These are phyloP conservation scores for Bombus waltoni DNA, from an alignment of 1,140 invertebrate species.

Conservation along the genomic window DNA sequence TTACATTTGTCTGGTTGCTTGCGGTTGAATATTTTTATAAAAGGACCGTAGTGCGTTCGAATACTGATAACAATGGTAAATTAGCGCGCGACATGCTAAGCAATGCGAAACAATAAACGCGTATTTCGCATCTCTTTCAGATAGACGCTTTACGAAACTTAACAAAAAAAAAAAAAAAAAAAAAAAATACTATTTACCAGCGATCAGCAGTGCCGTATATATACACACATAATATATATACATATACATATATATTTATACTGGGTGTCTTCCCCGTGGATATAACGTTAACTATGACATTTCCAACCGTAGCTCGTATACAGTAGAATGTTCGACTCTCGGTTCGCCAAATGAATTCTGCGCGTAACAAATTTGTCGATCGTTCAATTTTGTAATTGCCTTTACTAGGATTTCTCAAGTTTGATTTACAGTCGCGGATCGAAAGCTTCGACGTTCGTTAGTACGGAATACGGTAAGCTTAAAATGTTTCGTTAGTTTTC, in stretches of 20 bases:
- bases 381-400: background rate
- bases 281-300: constrained; percentile 20
- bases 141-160: constrained; percentile 64
- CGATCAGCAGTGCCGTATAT: constrained; percentile 61
- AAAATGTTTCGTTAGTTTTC: background rate
- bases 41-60: constrained; percentile 17
- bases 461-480: background rate
- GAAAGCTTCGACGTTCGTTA: background rate
- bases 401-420: too few species aligned
- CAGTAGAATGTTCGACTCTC: background rate
- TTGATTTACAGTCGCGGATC: background rate
- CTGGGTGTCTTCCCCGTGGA: constrained; percentile 36
- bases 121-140: constrained; percentile 54
- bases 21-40: constrained; percentile 49
- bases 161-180: too few species aligned
- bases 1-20: constrained; percentile 29
- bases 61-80: constrained; percentile 26
- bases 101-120: constrained; percentile 7
- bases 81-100: constrained; percentile 28
- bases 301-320: background rate
- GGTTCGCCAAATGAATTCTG: background rate
- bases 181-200: constrained; percentile 54
- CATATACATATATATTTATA: constrained; percentile 29
- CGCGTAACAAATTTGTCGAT: background rate
- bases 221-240: background rate